phyloP scores from a whole-genome alignment of 2,888 invertebrate species.

The Macrosiphum euphorbiae region DNA sequence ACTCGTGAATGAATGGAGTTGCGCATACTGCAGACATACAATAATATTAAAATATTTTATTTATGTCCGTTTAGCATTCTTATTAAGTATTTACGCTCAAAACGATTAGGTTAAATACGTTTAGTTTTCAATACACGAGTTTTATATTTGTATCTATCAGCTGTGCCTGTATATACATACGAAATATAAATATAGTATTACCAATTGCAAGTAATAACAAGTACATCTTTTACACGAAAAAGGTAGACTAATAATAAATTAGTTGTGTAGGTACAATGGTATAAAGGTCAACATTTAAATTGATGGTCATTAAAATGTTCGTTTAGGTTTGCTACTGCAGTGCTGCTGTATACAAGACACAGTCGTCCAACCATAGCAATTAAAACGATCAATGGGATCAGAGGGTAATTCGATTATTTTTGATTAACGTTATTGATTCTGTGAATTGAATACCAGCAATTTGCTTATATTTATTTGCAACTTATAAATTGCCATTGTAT shows the following conservation, averaged over 20 bases:
- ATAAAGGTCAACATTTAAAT: conserved; percentile 33
- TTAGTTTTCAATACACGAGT: neutral
- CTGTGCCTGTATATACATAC: neutral
- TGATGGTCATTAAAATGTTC: conserved; percentile 10
- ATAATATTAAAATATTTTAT: neutral
- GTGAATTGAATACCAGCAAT: neutral
- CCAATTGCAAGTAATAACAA: neutral
- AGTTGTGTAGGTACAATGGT: neutral
- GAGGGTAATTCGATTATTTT: conserved; percentile 13
- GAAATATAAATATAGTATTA: neutral
- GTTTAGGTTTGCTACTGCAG: neutral
- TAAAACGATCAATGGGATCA: conserved; percentile 28
- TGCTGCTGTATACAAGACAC: neutral
- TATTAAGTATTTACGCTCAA: neutral
- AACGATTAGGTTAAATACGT: neutral
- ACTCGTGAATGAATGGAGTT: conserved; percentile 7
- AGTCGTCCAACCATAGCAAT: neutral
- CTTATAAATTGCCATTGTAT: neutral
- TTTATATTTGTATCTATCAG: neutral
- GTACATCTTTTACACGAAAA: neutral
- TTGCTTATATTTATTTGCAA: neutral
- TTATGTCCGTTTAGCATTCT: neutral
- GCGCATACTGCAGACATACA: neutral
- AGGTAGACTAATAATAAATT: conserved; percentile 32
- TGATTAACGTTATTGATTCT: conserved; percentile 36